Evolutionary conservation across 2,888 invertebrate species (phyloP).

Genomic region (Frankliniella fusca): DNA sequence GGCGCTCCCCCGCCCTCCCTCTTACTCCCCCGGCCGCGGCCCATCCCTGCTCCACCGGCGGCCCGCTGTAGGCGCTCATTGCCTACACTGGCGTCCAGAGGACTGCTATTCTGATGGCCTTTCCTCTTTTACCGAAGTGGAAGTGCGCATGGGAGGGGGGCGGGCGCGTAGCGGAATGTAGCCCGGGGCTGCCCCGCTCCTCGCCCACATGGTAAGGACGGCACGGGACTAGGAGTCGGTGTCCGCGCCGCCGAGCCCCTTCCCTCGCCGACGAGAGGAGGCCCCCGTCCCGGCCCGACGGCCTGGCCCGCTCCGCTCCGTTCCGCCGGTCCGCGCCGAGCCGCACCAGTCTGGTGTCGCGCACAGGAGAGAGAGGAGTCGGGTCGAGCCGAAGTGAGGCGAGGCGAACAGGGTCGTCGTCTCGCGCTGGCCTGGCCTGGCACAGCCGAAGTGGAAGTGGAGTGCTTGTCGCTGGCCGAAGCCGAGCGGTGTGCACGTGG

Average conservation of each 20-base stretch:
- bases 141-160: background rate
- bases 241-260: background rate
- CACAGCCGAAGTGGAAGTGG: background rate
- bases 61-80: too few relatives aligned
- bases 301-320: background rate
- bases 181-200: background rate
- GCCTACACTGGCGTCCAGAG: too few relatives aligned
- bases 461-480: background rate
- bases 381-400: background rate
- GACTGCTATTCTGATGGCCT: too few relatives aligned
- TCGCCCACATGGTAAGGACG: slow-evolving; percentile 10
- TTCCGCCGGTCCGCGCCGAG: slow-evolving; percentile 4
- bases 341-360: slow-evolving; percentile 6
- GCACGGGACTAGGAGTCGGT: slow-evolving; percentile 7
- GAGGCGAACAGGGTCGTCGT: background rate
- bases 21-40: too few relatives aligned
- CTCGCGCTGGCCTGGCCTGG: too few relatives aligned
- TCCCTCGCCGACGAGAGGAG: background rate
- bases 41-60: too few relatives aligned
- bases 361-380: background rate
- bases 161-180: slow-evolving; percentile 18
- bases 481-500: slow-evolving; percentile 9
- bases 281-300: background rate
- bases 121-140: background rate
- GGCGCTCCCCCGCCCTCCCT: too few relatives aligned